phyloP scores from a whole-genome alignment of 2,797 vertebrate species.

The Mionectes olivaceus region DNA sequence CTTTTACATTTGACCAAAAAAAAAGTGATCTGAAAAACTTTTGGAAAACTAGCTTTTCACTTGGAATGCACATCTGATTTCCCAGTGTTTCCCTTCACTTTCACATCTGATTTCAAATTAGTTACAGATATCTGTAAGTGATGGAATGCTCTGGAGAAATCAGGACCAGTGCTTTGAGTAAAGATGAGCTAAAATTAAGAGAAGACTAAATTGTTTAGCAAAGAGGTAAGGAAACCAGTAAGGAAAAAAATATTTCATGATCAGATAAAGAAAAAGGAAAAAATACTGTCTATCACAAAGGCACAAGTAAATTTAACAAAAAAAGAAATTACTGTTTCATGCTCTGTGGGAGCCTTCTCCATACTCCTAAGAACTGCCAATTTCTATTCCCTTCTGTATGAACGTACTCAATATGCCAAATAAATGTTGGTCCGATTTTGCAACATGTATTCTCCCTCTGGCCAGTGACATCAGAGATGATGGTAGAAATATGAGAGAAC shows the following conservation, averaged over 20 bases:
- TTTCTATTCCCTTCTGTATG: not conserved
- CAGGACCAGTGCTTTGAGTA: not conserved
- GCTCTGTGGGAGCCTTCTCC: not conserved
- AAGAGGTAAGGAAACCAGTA: not conserved
- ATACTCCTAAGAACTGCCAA: not conserved
- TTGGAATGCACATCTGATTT: not conserved
- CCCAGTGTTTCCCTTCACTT: not conserved
- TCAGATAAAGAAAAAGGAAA: not conserved
- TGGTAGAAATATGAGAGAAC: not conserved
- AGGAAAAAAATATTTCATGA: not conserved
- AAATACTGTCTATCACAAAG: not conserved
- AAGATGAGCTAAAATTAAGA: not conserved
- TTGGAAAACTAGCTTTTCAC: not conserved
- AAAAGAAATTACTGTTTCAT: not conserved
- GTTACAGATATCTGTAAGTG: not conserved
- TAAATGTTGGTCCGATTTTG: not conserved
- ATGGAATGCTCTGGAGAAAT: not conserved
- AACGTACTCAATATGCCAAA: fast-evolving
- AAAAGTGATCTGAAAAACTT: not conserved
- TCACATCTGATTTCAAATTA: not conserved
- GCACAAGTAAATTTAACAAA: not conserved
- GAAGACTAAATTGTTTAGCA: not conserved
- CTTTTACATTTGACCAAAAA: not conserved
- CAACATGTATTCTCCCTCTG: not conserved
- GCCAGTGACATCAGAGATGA: not conserved